phyloP scores from a whole-genome alignment of 2,113 vertebrate species.

The Phainopepla nitens region DNA sequence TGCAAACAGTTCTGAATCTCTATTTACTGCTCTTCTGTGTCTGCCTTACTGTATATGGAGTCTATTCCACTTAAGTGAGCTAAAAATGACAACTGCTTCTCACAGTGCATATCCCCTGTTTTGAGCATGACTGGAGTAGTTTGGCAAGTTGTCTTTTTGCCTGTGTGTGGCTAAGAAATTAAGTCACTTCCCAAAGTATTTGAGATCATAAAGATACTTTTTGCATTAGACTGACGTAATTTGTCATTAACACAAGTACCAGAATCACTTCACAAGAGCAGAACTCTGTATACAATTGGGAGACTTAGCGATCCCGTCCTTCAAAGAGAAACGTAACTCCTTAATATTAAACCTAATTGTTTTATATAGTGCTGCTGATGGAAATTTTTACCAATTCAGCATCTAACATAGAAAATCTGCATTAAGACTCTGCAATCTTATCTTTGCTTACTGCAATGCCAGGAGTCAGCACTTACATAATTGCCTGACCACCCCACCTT shows the following conservation, averaged over 20 bases:
- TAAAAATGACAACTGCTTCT: not conserved
- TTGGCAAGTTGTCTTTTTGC: not conserved
- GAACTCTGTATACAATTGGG: not conserved
- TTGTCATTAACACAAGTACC: not conserved
- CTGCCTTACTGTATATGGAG: not conserved
- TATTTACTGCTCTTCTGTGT: not conserved
- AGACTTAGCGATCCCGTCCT: not conserved
- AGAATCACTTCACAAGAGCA: not conserved
- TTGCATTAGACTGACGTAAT: not conserved
- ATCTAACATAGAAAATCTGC: not conserved
- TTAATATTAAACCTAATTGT: not conserved
- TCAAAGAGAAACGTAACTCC: not conserved
- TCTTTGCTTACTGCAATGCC: not conserved
- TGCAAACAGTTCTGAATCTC: not conserved
- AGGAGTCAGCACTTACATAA: not conserved
- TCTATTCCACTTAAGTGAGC: not conserved
- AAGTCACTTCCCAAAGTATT: not conserved
- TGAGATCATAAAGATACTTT: not conserved
- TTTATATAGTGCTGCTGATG: not conserved
- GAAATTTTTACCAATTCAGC: not conserved
- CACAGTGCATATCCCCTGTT: not conserved
- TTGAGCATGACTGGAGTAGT: fast-evolving
- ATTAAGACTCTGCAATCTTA: not conserved
- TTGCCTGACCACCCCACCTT: not conserved
- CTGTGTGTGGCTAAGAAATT: not conserved